Evolutionary conservation across 2,888 invertebrate species (phyloP).

Genomic region (Drosophila diplacantha): DNA sequence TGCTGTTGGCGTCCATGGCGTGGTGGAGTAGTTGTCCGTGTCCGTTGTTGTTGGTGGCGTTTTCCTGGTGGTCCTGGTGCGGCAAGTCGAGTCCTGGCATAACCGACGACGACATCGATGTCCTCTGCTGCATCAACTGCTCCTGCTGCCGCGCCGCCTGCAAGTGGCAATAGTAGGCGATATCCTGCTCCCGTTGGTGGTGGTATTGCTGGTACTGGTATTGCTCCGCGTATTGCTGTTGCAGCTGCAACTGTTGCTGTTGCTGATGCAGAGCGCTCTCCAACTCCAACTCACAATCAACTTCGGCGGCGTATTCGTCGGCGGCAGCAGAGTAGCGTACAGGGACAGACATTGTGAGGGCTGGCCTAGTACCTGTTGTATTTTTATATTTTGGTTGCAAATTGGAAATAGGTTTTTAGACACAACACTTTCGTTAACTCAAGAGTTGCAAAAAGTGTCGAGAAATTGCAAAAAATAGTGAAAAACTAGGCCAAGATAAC

Average conservation of each 20-base stretch:
- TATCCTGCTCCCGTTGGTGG: slow-evolving; percentile 47
- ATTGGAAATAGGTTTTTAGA: slow-evolving; percentile 26
- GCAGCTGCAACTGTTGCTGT: slow-evolving; percentile 71
- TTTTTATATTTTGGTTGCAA: slow-evolving; percentile 32
- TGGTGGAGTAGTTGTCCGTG: slow-evolving; percentile 7
- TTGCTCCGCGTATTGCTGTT: slow-evolving; percentile 57
- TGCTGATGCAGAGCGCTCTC: slow-evolving; percentile 76
- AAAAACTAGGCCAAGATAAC: slow-evolving; percentile 50
- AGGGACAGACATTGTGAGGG: slow-evolving; percentile 79
- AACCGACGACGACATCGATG: slow-evolving; percentile 74
- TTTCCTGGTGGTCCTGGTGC: slow-evolving; percentile 33
- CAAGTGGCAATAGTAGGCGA: slow-evolving; percentile 65
- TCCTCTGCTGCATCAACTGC: slow-evolving; percentile 77
- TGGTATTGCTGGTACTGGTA: slow-evolving; percentile 42
- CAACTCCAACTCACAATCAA: slow-evolving; percentile 77
- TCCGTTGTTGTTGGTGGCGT: slow-evolving; percentile 37
- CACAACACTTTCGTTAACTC: slow-evolving; percentile 19
- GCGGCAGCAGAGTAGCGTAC: slow-evolving; percentile 79
- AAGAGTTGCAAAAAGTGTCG: slow-evolving; percentile 30
- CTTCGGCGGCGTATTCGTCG: slow-evolving; percentile 76
- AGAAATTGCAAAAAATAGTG: slow-evolving; percentile 26
- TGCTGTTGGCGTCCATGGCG: slow-evolving; percentile 61
- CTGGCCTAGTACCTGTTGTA: slow-evolving; percentile 79
- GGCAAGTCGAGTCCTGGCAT: slow-evolving; percentile 62
- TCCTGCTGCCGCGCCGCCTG: slow-evolving; percentile 72